Evolutionary conservation across 2,113 vertebrate genomes (phyloP).

Genomic region (Ceyx cyanopectus): DNA sequence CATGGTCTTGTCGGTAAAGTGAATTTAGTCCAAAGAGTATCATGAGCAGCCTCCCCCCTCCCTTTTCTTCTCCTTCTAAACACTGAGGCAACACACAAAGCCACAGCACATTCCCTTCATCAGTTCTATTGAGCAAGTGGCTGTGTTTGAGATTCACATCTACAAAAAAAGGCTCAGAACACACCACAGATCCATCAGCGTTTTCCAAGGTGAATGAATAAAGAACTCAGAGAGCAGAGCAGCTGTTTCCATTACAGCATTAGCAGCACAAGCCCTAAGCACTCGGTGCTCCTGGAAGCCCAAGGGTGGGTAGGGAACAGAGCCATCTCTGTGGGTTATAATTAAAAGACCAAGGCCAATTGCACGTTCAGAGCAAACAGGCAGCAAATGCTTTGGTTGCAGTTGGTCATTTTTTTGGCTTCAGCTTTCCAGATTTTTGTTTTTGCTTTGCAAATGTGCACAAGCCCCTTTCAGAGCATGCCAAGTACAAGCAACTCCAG

Average conservation of each 20-base stretch:
- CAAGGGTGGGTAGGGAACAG: constrained; percentile 1
- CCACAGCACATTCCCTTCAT: not conserved
- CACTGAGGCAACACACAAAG: not conserved
- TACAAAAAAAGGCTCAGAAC: not conserved
- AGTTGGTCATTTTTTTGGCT: constrained; percentile 38
- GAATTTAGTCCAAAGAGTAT: not conserved
- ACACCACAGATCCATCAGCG: constrained; percentile 17
- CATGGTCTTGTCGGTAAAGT: not conserved
- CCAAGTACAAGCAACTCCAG: constrained; percentile 28
- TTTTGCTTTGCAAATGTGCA: constrained; percentile 47
- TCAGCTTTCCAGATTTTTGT: constrained; percentile 20
- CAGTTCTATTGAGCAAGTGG: not conserved
- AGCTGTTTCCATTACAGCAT: constrained; percentile 17
- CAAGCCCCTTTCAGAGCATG: not conserved
- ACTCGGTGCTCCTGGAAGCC: constrained; percentile 22
- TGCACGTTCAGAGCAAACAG: constrained; percentile 35
- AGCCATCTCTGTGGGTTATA: constrained; percentile 23
- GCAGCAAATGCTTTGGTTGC: constrained; percentile 6
- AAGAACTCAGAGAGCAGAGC: constrained; percentile 26
- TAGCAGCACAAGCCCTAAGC: not conserved
- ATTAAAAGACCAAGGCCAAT: constrained; percentile 23
- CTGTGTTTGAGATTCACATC: constrained; percentile 22
- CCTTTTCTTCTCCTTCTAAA: not conserved
- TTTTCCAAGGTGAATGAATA: constrained; percentile 44
- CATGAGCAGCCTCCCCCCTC: not conserved